phyloP scores from a whole-genome alignment of 1,140 invertebrate species.

The Caenorhabditis remanei region DNA sequence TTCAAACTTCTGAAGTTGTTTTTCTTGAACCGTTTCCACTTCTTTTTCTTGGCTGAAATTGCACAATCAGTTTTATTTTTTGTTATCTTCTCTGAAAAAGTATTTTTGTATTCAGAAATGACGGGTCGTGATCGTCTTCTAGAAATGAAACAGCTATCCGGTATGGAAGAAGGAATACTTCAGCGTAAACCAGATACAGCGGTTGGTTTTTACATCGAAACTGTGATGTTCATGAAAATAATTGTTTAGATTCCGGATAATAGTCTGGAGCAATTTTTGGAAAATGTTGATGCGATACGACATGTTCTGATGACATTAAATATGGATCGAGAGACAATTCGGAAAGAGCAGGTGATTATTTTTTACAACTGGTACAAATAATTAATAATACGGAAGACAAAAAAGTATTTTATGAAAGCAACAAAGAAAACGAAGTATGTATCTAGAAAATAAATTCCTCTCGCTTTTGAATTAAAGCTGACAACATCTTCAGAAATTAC shows the following conservation, averaged over 20 bases:
- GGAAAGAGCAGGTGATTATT: neutral
- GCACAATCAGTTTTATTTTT: neutral
- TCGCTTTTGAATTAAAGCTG: too few species aligned
- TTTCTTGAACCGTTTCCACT: too few species aligned
- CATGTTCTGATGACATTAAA: constrained; percentile 32
- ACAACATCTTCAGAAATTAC: too few species aligned
- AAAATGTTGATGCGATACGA: neutral
- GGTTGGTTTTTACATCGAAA: neutral
- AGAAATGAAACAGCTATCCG: constrained; percentile 27
- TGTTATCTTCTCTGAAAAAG: neutral
- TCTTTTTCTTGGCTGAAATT: too few species aligned
- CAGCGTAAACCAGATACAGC: neutral
- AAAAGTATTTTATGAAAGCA: too few species aligned
- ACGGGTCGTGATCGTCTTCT: neutral
- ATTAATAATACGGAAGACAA: neutral
- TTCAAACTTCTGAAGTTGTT: too few species aligned
- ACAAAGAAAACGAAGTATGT: too few species aligned
- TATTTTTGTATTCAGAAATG: neutral
- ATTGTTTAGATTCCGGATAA: neutral
- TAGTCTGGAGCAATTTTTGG: neutral
- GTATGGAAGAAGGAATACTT: neutral
- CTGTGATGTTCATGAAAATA: neutral
- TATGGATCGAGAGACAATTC: constrained; percentile 14
- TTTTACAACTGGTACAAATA: neutral
- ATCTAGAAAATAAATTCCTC: neutral